Base-by-base conservation (phyloP, 2,113 vertebrate genomes). In the Oreochromis aureus region DNA sequence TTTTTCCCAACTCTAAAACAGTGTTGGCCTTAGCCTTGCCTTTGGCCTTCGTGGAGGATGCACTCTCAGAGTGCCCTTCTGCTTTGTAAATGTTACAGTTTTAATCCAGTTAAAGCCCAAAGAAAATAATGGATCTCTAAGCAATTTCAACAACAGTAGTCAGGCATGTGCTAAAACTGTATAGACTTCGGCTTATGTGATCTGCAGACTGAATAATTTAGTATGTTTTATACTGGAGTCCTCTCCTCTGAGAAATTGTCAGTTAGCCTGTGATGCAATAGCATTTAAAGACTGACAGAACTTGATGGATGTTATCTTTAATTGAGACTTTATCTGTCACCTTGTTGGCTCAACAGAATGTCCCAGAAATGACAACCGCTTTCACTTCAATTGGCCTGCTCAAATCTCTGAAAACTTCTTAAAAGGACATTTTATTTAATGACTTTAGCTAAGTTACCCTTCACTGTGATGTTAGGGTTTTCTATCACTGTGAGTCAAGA, bases 301-400 rank as follows among this genome's bases (percentile, higher is more conserved):
- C 16, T n/a, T 11, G 69, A 90, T 87, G 81, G 59, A 88, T 61
- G 27, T 48, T 71, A 59, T 84, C 87, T 84, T 84, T 88, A 84
- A 86, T 78, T 82, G 24, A 86, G 58, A 79, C 36, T 48, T 81
- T 79, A 80, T 87, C 80, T 39, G 53, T 88, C 46, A 81, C 53
- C 30, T 53, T 3, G 18, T 88, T 85, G 78, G 44, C 44, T 61
- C 16, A 51, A 81, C 58, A 71, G 81, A 81, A 58, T 85, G 55
- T 83, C 86, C 83, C 24, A 82, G 81, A 73, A 91, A 82, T 82
- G 86, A 90, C 85, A 84, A 81, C 71, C 12, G 46, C 34, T 66
- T 88, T 86, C 24, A 10, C 39, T 82, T 83, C 39, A 80, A 3
- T 53, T 41, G 3, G 19, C 13, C 81, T 19, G 34, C 46, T 30